Percentiles rank a stretch among this genome's conserved stretches.
phyloP scores from a whole-genome alignment of 2,797 vertebrate species.

The Parauchenoglanis punctatus region DNA sequence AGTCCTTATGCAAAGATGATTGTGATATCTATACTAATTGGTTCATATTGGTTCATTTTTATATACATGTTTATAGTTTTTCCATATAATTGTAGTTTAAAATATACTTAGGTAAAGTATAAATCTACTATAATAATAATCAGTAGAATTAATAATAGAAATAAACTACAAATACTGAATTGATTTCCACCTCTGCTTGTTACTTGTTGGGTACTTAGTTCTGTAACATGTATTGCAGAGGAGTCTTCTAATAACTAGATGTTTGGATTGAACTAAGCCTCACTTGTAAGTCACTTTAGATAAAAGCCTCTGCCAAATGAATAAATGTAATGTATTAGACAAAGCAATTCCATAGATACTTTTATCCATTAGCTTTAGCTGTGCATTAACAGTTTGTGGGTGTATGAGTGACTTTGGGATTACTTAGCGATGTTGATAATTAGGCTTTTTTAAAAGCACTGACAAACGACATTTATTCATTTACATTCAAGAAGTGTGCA shows the following conservation, averaged over 20 bases:
- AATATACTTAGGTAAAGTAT: not conserved
- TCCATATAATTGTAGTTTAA: not conserved
- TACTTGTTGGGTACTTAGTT: not conserved
- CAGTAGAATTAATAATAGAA: conserved; percentile 1
- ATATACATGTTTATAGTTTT: not conserved
- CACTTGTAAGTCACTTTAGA: conserved; percentile 16
- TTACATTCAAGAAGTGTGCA: conserved; percentile 77
- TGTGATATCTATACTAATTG: not conserved
- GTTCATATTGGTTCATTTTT: not conserved
- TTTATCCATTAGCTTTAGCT: conserved; percentile 46
- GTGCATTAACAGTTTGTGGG: conserved; percentile 67
- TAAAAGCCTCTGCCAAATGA: conserved; percentile 25
- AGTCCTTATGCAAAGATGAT: not conserved
- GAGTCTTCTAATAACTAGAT: not conserved
- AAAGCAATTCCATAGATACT: conserved; percentile 18
- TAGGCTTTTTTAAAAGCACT: conserved; percentile 74
- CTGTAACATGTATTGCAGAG: not conserved
- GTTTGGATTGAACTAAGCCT: conserved; percentile 1
- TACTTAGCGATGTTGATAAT: conserved; percentile 72
- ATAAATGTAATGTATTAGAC: conserved; percentile 40
- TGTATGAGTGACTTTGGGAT: conserved; percentile 73
- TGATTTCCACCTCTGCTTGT: not conserved
- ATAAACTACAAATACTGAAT: not conserved
- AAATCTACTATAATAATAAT: not conserved
- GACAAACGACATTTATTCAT: conserved; percentile 73